Base-by-base conservation (phyloP, 2,797 vertebrate species). In the Miichthys miiuy region DNA sequence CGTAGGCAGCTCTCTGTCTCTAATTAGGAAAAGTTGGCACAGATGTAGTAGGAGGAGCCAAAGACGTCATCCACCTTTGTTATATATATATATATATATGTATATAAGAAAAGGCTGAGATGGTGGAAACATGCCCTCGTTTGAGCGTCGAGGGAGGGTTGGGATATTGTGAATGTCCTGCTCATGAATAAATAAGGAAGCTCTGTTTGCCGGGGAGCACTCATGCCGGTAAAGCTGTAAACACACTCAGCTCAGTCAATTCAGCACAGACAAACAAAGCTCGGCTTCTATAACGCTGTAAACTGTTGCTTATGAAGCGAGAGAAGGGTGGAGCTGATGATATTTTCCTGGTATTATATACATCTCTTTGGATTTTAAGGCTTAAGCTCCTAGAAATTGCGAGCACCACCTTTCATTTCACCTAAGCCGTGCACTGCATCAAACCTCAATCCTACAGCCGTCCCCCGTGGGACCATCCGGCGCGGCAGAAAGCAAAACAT, bases 1-100 rank as follows among this genome's bases (percentile, higher is more conserved):
- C 75, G 68, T 0, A 41, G 75, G 85, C 72, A 75, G 57, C 42
- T 80, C 81, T 79, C 54, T 5, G 57, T 34, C 38, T 79, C 86
- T 87, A 83, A 88, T 88, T 86, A 81, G 73, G 23, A 81, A 78
- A 75, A 60, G 67, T 8, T 75, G 78, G 58, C 75, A 83, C 66
- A 87, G 73, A 87, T 75, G 75, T 66, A 68, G n/a, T 16, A 54
- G 67, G 67, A 60, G 1, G 51, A 66, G 63, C 34, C 9, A 27
- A 73, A 75, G 76, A 85, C 18, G 66, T 85, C 82, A 71, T 88
- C 63, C 66, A 87, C 74, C 79, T 85, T 57, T 68, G 71, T 51
- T 21, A n/a, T 6, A 8, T 30, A 30, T 30, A 30, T 5, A 30
- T 30, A 30, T 30, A 30, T 30, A 30, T 30, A 30, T 30, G 5